phyloP scores from a whole-genome alignment of 2,113 vertebrate genomes.

The Leptobrachium leishanense region DNA sequence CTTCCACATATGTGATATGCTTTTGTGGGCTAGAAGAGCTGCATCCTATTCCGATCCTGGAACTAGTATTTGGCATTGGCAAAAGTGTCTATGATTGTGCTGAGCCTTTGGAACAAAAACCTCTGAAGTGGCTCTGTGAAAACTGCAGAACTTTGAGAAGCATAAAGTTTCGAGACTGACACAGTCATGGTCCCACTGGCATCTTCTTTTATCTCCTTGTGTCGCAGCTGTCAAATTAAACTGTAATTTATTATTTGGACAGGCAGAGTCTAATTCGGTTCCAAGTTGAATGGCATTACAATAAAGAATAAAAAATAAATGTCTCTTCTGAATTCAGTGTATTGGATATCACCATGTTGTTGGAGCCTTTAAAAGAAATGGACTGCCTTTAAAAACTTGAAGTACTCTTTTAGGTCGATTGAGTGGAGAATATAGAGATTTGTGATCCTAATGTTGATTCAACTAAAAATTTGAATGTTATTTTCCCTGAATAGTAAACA shows the following conservation, averaged over 20 bases:
- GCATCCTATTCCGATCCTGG: neutral
- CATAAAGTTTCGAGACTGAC: neutral
- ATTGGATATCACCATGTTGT: no score
- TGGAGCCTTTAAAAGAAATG: neutral
- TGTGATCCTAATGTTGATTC: no score
- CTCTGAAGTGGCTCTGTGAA: neutral
- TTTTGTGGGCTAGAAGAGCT: neutral
- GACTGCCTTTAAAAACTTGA: no score
- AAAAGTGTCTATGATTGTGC: conserved; percentile 1
- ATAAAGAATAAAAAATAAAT: no score
- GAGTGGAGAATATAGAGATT: no score
- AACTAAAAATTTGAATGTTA: no score
- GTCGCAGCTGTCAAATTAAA: conserved; percentile 7
- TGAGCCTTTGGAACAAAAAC: conserved; percentile 5
- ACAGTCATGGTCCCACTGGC: neutral
- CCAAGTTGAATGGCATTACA: neutral
- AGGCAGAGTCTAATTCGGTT: neutral
- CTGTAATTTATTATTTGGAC: neutral
- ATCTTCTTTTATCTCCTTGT: neutral
- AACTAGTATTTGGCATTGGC: neutral
- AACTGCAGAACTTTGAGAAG: neutral
- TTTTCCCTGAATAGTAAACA: no score
- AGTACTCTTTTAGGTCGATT: no score
- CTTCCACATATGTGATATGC: conserved; percentile 1
- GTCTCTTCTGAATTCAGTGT: no score